Percentiles rank a stretch among this genome's conserved stretches.
Conservation (phyloP, 2,797 vertebrate genomes). For the Naso thynnoides region DNA sequence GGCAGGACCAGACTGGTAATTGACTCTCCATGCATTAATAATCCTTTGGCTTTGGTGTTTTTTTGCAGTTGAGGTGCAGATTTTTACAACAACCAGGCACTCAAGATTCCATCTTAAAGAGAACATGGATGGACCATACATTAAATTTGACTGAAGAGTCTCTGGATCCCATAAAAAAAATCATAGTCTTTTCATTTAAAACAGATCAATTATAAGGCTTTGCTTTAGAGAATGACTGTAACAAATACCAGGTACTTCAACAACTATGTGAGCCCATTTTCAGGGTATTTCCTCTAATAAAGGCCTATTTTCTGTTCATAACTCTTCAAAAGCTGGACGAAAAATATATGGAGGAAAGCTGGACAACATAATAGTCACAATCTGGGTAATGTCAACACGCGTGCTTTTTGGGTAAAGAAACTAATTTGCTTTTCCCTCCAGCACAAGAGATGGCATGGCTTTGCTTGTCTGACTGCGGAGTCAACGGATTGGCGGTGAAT, state of each 20-base stretch:
- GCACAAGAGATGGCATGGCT: slow-evolving; percentile 6
- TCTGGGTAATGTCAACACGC: slow-evolving; percentile 1
- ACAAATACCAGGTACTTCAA: background rate
- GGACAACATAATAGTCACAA: background rate
- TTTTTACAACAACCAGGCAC: background rate
- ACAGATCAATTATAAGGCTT: background rate
- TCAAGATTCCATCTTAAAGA: background rate
- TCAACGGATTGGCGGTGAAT: slow-evolving; percentile 26
- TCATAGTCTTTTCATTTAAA: background rate
- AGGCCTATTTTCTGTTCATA: background rate
- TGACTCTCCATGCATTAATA: slow-evolving; percentile 49
- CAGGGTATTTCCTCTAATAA: background rate
- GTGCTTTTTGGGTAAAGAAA: slow-evolving; percentile 13
- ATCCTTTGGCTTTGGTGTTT: slow-evolving; percentile 8
- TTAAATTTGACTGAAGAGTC: background rate
- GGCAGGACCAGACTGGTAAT: slow-evolving; percentile 8
- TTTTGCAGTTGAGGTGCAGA: background rate
- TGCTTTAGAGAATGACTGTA: background rate
- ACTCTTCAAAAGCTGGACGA: background rate
- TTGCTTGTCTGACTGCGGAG: slow-evolving; percentile 18
- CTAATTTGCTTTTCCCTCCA: slow-evolving; percentile 8
- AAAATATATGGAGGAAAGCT: background rate
- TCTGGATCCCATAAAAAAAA: background rate
- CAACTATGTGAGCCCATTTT: background rate
- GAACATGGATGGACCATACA: background rate